Percentiles rank a stretch among this genome's conserved stretches.
These are phyloP conservation scores for Camponotus pennsylvanicus DNA, from an alignment of 1,140 invertebrate genomes.

Conservation along the genomic window DNA sequence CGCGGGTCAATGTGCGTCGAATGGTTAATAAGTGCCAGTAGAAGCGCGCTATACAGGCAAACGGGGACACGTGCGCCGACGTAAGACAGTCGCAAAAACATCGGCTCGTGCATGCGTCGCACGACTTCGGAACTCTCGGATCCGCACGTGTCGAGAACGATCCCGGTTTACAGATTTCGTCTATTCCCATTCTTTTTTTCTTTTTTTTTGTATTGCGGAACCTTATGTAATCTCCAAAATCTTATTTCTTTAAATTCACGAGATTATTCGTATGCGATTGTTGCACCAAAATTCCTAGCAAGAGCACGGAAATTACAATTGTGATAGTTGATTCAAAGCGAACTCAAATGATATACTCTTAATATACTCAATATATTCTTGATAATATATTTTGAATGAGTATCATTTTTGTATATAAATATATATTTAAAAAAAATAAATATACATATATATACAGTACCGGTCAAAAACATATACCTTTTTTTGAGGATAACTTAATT, in stretches of 20 bases:
- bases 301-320: not conserved
- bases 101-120: slow-evolving; percentile 53
- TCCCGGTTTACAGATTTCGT: not conserved
- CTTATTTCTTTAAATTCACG: no score
- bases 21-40: slow-evolving; percentile 65
- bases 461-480: no score
- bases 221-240: no score
- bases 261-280: not conserved
- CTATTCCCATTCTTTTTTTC: not conserved
- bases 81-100: slow-evolving; percentile 76
- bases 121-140: slow-evolving; percentile 63
- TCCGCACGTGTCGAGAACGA: not conserved
- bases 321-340: not conserved
- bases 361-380: no score
- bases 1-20: slow-evolving; percentile 49
- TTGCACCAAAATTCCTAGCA: not conserved
- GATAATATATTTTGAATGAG: no score
- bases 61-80: slow-evolving; percentile 37
- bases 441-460: no score
- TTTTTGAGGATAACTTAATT: no score
- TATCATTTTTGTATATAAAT: no score
- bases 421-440: no score
- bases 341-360: no score
- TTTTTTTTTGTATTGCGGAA: not conserved
- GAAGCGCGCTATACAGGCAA: slow-evolving; percentile 44